phyloP scores from a whole-genome alignment of 2,797 vertebrate species.

The Yasuhikotakia modesta region DNA sequence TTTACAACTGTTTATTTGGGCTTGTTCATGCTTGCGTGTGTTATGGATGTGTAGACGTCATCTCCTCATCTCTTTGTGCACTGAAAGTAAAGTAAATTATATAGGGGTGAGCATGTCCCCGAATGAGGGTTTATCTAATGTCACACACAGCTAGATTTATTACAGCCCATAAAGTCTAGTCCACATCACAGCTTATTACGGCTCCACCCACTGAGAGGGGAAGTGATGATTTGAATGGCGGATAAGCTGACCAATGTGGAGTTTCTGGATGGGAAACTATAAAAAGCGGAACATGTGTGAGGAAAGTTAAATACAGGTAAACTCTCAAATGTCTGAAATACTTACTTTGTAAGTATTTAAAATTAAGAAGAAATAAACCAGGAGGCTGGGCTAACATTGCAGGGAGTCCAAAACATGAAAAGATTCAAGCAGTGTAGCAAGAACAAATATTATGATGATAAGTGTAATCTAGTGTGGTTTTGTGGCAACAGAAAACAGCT shows the following conservation, averaged over 20 bases:
- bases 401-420: no score
- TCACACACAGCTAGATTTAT: slow-evolving; percentile 7
- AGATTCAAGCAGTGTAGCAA: no score
- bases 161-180: background rate
- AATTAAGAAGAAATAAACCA: no score
- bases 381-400: no score
- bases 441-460: no score
- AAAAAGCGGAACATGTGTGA: no score
- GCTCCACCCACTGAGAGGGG: background rate
- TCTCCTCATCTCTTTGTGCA: slow-evolving; percentile 14
- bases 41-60: slow-evolving; percentile 19
- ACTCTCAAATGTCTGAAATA: no score
- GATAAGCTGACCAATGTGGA: background rate
- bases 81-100: slow-evolving; percentile 1
- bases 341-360: no score
- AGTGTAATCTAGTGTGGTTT: no score
- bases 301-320: no score
- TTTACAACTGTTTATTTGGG: slow-evolving; percentile 23
- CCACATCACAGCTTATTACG: background rate
- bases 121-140: slow-evolving; percentile 11
- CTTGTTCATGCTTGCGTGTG: slow-evolving; percentile 13
- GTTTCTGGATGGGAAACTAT: no score
- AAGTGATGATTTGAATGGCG: background rate
- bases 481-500: no score
- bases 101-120: background rate